Evolutionary conservation across 1,140 invertebrate species (phyloP).

Genomic region (Varroa destructor): DNA sequence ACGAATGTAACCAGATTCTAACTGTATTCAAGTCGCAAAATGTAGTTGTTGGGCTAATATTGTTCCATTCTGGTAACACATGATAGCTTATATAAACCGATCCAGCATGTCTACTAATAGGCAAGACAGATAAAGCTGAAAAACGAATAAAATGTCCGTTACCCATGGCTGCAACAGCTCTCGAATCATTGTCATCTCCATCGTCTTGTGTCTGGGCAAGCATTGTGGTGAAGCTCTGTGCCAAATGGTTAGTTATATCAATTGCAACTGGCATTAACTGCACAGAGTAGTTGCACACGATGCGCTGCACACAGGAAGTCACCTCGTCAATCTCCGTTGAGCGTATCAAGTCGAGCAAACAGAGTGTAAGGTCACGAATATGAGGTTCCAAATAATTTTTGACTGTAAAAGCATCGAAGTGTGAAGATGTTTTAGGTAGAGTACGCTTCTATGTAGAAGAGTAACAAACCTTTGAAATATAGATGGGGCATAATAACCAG

Average conservation of each 20-base stretch:
- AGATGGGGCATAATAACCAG: no score
- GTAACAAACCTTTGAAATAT: no score
- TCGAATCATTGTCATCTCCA: constrained; percentile 82
- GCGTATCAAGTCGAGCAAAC: constrained; percentile 78
- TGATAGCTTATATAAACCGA: no score
- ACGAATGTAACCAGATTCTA: no score
- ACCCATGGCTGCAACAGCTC: constrained; percentile 92
- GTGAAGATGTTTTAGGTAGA: no score
- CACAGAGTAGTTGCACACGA: constrained; percentile 79
- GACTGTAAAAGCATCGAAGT: constrained; percentile 41
- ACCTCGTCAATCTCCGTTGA: constrained; percentile 96
- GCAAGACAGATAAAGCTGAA: no score
- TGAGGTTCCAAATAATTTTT: constrained; percentile 69
- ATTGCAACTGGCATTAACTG: constrained; percentile 84
- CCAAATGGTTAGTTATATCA: constrained; percentile 85
- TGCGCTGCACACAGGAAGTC: constrained; percentile 84
- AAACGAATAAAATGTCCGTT: neutral
- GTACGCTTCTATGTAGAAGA: no score
- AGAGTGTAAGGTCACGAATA: constrained; percentile 63
- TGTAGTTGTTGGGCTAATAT: no score
- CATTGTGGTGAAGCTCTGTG: constrained; percentile 75
- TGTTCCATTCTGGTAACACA: no score
- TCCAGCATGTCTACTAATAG: no score
- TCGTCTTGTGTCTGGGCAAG: constrained; percentile 48
- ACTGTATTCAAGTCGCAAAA: no score